Evolutionary conservation across 2,888 invertebrate genomes (phyloP).

Genomic region (Andrena camellia): DNA sequence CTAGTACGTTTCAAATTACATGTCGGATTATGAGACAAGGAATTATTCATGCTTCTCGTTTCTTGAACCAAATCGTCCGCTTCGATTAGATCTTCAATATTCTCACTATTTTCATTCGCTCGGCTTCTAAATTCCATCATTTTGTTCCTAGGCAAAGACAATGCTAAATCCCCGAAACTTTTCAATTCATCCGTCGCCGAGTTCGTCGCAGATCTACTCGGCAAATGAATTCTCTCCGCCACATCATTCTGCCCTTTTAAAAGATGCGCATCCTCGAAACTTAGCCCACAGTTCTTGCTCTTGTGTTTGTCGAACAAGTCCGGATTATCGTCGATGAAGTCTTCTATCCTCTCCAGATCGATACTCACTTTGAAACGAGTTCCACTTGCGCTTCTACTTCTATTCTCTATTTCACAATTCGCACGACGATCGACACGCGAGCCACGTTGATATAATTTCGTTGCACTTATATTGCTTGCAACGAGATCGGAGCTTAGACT

Average conservation of each 20-base stretch:
- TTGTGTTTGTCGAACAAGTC: slow-evolving; percentile 62
- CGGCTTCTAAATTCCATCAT: slow-evolving; percentile 10
- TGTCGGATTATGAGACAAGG: not conserved
- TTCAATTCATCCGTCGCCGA: slow-evolving; percentile 20
- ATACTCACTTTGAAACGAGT: slow-evolving; percentile 77
- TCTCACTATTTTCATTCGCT: not conserved
- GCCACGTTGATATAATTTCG: slow-evolving; percentile 4
- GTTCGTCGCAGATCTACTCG: not conserved
- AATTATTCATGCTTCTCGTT: not conserved
- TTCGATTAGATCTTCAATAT: not conserved
- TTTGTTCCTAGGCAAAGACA: not conserved
- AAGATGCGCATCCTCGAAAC: not conserved
- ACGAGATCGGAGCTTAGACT: not conserved
- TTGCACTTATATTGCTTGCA: not conserved
- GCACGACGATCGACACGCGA: slow-evolving; percentile 12
- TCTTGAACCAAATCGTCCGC: not conserved
- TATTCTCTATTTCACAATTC: not conserved
- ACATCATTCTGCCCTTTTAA: slow-evolving; percentile 2
- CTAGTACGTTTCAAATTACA: not conserved
- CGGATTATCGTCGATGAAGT: slow-evolving; percentile 70
- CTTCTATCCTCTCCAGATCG: slow-evolving; percentile 77
- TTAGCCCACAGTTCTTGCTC: not conserved
- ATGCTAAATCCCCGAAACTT: not conserved
- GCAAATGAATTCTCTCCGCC: not conserved
- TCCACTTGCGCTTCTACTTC: not conserved